These are phyloP conservation scores for Melanotaenia parkinsoni DNA, from an alignment of 2,797 vertebrate species.

Conservation along the genomic window DNA sequence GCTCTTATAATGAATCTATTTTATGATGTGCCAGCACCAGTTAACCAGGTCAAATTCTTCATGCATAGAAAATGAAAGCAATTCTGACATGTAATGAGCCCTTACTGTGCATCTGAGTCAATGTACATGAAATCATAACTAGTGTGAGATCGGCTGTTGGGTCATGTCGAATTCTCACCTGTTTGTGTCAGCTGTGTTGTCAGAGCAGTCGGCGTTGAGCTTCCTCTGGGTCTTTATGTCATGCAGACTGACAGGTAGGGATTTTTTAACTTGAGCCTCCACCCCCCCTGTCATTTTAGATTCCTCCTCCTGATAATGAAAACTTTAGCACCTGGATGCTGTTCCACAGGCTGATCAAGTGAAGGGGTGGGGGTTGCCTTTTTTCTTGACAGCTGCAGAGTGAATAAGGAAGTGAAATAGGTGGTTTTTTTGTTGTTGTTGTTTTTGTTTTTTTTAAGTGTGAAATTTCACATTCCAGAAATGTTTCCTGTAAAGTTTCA, in stretches of 20 bases:
- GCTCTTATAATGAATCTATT: constrained; percentile 53
- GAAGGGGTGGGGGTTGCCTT: neutral
- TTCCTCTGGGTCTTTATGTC: constrained; percentile 22
- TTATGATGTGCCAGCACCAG: constrained; percentile 50
- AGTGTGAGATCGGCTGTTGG: constrained; percentile 3
- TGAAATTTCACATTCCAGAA: constrained; percentile 29
- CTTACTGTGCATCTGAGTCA: constrained; percentile 20
- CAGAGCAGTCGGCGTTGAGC: constrained; percentile 1
- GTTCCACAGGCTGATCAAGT: constrained; percentile 29
- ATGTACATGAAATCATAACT: constrained; percentile 14
- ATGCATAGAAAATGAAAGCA: constrained; percentile 60
- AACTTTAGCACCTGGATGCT: constrained; percentile 35
- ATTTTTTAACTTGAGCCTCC: constrained; percentile 28
- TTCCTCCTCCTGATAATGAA: constrained; percentile 29
- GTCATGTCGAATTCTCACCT: constrained; percentile 57
- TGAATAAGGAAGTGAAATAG: neutral
- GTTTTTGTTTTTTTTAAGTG: neutral
- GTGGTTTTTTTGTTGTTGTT: too few relatives aligned
- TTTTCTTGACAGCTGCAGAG: neutral
- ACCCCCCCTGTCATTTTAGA: constrained; percentile 20
- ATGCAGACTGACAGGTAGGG: constrained; percentile 8
- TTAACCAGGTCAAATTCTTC: constrained; percentile 67
- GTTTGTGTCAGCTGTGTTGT: constrained; percentile 38
- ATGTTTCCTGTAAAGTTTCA: constrained; percentile 1
- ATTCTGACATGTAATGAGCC: constrained; percentile 52